Evolutionary conservation across 2,113 vertebrate genomes (phyloP).

Genomic region (Dasyprocta punctata): DNA sequence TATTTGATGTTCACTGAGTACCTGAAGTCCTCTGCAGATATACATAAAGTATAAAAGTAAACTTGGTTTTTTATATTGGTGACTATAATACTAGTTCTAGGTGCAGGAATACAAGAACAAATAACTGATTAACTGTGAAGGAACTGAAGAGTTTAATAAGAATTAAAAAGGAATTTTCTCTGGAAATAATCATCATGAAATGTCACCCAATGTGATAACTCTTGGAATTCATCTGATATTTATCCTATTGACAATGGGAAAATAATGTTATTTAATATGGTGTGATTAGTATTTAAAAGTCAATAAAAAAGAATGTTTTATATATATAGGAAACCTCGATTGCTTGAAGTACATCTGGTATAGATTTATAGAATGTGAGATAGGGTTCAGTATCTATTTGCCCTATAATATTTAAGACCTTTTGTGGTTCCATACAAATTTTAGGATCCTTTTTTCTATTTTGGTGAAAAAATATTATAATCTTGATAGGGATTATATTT

Average conservation of each 20-base stretch:
- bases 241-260: not conserved
- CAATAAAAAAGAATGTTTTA: not conserved
- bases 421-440: not conserved
- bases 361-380: not conserved
- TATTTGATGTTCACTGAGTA: not conserved
- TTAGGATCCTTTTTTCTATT: not conserved
- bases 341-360: not conserved
- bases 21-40: not conserved
- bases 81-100: not conserved
- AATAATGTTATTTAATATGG: not conserved
- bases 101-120: not conserved
- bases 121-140: not conserved
- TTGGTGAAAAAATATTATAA: not conserved
- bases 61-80: constrained; percentile 35
- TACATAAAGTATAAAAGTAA: constrained; percentile 7
- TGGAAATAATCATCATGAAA: constrained; percentile 20
- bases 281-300: constrained; percentile 3
- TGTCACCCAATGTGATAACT: not conserved
- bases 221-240: constrained; percentile 19
- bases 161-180: not conserved
- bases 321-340: not conserved
- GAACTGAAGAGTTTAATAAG: not conserved
- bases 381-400: not conserved
- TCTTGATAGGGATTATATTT: not conserved
- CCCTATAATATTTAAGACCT: not conserved